These are phyloP conservation scores for Phalacrocorax carbo DNA, from an alignment of 2,113 vertebrate genomes.

Conservation along the genomic window DNA sequence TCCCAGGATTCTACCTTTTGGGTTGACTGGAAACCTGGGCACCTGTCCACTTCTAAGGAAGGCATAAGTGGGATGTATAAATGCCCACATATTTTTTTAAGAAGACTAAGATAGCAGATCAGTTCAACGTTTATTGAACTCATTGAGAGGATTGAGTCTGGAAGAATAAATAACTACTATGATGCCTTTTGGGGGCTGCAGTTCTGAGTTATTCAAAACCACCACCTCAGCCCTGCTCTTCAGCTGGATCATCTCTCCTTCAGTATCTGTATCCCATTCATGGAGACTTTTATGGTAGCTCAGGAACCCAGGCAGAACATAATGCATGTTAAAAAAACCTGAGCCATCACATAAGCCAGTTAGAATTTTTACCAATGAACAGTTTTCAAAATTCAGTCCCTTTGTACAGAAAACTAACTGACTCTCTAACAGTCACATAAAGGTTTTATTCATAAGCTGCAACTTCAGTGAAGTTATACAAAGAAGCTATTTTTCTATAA, in stretches of 20 bases:
- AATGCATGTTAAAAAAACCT: background rate
- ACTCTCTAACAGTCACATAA: background rate
- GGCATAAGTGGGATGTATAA: background rate
- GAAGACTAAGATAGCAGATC: background rate
- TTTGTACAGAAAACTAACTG: background rate
- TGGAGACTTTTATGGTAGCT: background rate
- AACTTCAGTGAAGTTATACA: background rate
- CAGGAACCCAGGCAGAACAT: background rate
- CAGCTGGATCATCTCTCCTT: background rate
- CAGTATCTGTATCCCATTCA: background rate
- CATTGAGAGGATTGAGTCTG: background rate
- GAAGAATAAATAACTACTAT: background rate
- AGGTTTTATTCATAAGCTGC: background rate
- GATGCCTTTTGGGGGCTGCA: background rate
- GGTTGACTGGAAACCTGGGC: background rate
- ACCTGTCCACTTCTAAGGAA: background rate
- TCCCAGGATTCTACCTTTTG: background rate
- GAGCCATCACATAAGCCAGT: background rate
- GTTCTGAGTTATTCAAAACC: background rate
- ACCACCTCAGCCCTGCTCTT: background rate
- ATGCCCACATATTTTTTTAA: background rate
- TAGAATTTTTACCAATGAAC: background rate
- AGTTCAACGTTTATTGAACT: background rate
- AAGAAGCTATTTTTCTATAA: background rate
- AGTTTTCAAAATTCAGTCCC: background rate